Conservation (phyloP, 1,140 invertebrate species). For the Lysiphlebus fabarum region DNA sequence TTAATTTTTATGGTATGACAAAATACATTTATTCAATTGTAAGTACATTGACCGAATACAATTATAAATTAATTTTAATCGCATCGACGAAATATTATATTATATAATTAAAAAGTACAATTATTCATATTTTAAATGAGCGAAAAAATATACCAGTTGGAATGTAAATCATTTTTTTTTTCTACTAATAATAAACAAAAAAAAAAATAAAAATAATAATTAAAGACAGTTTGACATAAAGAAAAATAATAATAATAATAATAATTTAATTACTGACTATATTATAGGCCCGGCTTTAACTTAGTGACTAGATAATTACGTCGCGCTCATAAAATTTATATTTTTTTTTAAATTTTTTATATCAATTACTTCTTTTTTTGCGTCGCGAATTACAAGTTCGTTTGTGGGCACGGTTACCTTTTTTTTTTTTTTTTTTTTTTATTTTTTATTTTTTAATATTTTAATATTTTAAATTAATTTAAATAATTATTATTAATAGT, state of each 20-base stretch:
- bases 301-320: constrained; percentile 46
- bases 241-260: constrained; percentile 28
- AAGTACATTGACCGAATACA: constrained; percentile 8
- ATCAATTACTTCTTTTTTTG: not conserved
- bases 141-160: too few species aligned
- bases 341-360: constrained; percentile 4
- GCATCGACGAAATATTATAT: constrained; percentile 17
- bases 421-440: too few species aligned
- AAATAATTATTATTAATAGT: not conserved
- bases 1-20: constrained; percentile 11
- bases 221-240: constrained; percentile 10
- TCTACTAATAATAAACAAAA: too few species aligned
- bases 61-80: constrained; percentile 15
- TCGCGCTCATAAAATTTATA: constrained; percentile 33
- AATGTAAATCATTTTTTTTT: too few species aligned
- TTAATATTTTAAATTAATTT: too few species aligned
- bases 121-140: too few species aligned
- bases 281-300: constrained; percentile 32
- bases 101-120: constrained; percentile 21
- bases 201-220: not conserved
- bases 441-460: too few species aligned
- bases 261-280: constrained; percentile 40
- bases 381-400: not conserved
- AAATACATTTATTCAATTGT: constrained; percentile 20
- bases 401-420: constrained; percentile 14